A percentile compares a stretch with the other conserved stretches of the same genome.
phyloP scores from a whole-genome alignment of 2,888 invertebrate species.

The Idaea aversata region DNA sequence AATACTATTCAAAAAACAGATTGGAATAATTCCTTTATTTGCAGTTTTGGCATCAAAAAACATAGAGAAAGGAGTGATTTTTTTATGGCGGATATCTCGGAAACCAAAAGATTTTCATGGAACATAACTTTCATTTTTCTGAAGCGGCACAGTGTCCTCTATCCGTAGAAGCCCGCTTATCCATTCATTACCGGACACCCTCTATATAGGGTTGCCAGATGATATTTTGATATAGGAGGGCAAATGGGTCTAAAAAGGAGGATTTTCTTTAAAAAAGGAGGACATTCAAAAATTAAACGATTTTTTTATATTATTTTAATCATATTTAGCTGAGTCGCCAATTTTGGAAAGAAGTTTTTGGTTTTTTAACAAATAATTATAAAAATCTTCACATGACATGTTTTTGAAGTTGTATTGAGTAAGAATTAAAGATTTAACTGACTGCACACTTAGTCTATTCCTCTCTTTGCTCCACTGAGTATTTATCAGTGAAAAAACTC shows the following conservation, averaged over 20 bases:
- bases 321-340: constrained; percentile 18
- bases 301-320: constrained; percentile 17
- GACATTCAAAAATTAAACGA: constrained; percentile 15
- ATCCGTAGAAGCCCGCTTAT: too few species aligned
- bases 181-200: too few species aligned
- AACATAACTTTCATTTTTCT: too few species aligned
- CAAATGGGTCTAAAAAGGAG: constrained; percentile 23
- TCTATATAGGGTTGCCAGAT: constrained; percentile 19
- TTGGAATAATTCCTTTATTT: too few species aligned
- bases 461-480: constrained; percentile 20
- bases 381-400: constrained; percentile 21
- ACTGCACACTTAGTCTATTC: constrained; percentile 18
- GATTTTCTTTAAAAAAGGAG: constrained; percentile 19
- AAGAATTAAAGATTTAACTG: constrained; percentile 17
- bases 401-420: constrained; percentile 16
- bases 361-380: constrained; percentile 19
- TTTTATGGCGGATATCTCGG: too few species aligned
- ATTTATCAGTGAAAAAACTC: constrained; percentile 20
- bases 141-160: too few species aligned
- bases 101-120: too few species aligned
- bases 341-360: constrained; percentile 22
- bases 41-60: too few species aligned
- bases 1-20: too few species aligned
- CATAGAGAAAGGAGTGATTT: too few species aligned
- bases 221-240: constrained; percentile 17